A percentile compares a stretch with the other conserved stretches of the same genome.
These are phyloP conservation scores for Percina caprodes DNA, from an alignment of 2,113 vertebrate genomes.

Conservation along the genomic window DNA sequence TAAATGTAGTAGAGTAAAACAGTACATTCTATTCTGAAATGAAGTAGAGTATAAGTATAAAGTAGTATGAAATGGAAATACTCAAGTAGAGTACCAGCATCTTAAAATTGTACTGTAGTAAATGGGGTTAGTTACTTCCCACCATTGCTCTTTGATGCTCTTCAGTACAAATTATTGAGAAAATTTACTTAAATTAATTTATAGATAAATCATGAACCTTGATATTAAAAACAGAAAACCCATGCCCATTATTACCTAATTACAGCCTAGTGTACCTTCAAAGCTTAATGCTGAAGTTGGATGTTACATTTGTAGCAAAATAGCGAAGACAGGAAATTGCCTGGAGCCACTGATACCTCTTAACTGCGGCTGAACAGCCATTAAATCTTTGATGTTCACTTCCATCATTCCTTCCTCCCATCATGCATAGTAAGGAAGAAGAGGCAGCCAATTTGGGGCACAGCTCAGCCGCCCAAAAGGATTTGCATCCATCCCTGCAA, in stretches of 20 bases:
- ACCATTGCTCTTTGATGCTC: background rate
- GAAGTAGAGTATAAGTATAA: background rate
- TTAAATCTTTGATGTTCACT: conserved; percentile 74
- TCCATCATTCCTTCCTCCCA: conserved; percentile 55
- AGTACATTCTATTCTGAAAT: background rate
- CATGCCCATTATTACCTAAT: conserved; percentile 1
- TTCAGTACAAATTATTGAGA: conserved; percentile 6
- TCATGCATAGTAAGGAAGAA: conserved; percentile 52
- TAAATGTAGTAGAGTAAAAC: background rate
- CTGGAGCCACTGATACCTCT: conserved; percentile 39
- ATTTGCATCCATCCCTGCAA: conserved; percentile 66
- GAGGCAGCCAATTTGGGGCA: conserved; percentile 54
- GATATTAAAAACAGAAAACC: conserved; percentile 31
- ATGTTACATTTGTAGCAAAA: conserved; percentile 51
- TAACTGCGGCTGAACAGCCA: conserved; percentile 57
- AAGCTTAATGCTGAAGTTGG: conserved; percentile 26
- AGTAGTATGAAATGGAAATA: background rate
- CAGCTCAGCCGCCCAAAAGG: conserved; percentile 45
- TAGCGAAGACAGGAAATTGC: conserved; percentile 35
- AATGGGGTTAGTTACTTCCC: background rate
- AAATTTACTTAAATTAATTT: conserved; percentile 2
- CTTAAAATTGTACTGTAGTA: background rate
- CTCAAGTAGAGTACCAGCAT: background rate
- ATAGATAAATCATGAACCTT: conserved; percentile 41
- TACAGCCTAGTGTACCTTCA: conserved; percentile 22